Conservation (phyloP, 2,888 invertebrate species). For the Thumatha senex region DNA sequence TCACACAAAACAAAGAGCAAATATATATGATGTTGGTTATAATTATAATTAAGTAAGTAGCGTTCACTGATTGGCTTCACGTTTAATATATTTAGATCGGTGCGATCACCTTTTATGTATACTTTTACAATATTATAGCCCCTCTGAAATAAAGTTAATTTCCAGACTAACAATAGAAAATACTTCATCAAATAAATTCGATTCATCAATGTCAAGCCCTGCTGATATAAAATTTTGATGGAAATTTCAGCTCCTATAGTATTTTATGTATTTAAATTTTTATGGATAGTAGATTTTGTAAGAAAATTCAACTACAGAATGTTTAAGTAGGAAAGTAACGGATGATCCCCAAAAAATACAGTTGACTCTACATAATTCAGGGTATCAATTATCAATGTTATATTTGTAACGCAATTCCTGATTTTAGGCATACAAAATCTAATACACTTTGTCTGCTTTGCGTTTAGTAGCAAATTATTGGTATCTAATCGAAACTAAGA, state of each 20-base stretch:
- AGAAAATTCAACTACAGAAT: constrained; percentile 36
- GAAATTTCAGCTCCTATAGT: constrained; percentile 9
- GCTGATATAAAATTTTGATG: constrained; percentile 28
- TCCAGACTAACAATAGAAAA: constrained; percentile 20
- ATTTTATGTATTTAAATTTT: constrained; percentile 13
- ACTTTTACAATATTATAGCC: background rate
- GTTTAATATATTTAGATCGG: too few relatives aligned
- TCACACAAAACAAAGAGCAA: too few relatives aligned
- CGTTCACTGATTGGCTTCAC: background rate
- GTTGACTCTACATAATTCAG: too few relatives aligned
- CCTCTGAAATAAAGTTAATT: constrained; percentile 14
- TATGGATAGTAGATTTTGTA: constrained; percentile 20
- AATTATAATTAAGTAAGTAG: background rate
- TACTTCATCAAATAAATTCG: constrained; percentile 18
- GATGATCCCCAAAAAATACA: too few relatives aligned
- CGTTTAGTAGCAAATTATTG: too few relatives aligned
- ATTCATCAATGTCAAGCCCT: constrained; percentile 29
- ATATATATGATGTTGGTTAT: too few relatives aligned
- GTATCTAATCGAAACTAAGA: too few relatives aligned
- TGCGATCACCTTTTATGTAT: too few relatives aligned
- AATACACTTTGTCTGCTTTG: too few relatives aligned
- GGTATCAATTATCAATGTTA: too few relatives aligned
- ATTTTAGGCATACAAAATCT: too few relatives aligned
- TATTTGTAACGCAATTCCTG: too few relatives aligned
- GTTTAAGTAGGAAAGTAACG: constrained; percentile 33